These are phyloP conservation scores for Synanceia verrucosa DNA, from an alignment of 2,797 vertebrate species.

Conservation along the genomic window DNA sequence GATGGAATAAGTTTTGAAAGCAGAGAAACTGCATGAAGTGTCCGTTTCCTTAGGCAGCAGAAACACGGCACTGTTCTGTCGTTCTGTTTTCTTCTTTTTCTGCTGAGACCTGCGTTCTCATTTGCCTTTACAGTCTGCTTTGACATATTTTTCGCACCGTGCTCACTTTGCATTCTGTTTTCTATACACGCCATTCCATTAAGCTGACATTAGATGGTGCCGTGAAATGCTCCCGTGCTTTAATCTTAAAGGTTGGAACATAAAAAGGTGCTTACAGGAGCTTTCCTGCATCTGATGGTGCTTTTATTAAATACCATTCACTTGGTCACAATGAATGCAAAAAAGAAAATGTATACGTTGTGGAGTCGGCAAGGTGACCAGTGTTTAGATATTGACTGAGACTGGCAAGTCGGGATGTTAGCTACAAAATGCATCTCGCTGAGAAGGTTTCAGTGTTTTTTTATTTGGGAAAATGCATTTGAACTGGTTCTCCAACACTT, in stretches of 20 bases:
- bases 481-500: slow-evolving; percentile 53
- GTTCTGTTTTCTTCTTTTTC: slow-evolving; percentile 13
- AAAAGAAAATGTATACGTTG: not conserved
- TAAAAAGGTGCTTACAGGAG: slow-evolving; percentile 50
- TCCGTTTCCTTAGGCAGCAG: slow-evolving; percentile 44
- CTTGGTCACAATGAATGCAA: slow-evolving; percentile 25
- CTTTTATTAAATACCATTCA: slow-evolving; percentile 40
- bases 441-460: slow-evolving; percentile 36
- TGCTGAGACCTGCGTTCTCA: slow-evolving; percentile 45
- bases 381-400: not conserved
- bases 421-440: slow-evolving; percentile 8
- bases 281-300: slow-evolving; percentile 31
- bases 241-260: slow-evolving; percentile 38
- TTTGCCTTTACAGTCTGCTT: slow-evolving; percentile 36
- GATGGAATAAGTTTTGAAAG: slow-evolving; percentile 32
- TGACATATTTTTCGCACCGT: slow-evolving; percentile 45
- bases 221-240: slow-evolving; percentile 44
- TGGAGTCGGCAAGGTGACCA: not conserved
- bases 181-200: slow-evolving; percentile 40
- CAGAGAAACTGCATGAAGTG: slow-evolving; percentile 4
- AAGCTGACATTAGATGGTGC: slow-evolving; percentile 44
- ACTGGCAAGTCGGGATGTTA: not conserved
- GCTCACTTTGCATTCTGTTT: slow-evolving; percentile 52
- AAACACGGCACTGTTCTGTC: slow-evolving; percentile 21
- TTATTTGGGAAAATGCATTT: slow-evolving; percentile 46